Conservation (phyloP, 2,113 vertebrate genomes). For the Bufo gargarizans region DNA sequence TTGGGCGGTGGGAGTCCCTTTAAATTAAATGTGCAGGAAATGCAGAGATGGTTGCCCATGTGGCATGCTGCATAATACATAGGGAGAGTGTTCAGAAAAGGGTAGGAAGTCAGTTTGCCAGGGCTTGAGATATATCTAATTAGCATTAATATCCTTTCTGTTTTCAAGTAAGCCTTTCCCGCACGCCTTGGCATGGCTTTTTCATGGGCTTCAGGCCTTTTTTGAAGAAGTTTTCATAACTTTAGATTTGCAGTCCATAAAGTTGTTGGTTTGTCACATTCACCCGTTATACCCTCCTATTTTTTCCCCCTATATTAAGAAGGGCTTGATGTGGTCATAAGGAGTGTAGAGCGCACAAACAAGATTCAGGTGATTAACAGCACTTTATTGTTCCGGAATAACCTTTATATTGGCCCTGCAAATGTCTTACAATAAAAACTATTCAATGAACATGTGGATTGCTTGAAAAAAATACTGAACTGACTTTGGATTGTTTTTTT, state of each 20-base stretch:
- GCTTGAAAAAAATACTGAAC: not conserved
- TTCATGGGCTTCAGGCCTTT: conserved; percentile 62
- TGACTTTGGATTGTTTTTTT: not conserved
- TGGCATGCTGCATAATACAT: conserved; percentile 77
- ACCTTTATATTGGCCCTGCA: conserved; percentile 86
- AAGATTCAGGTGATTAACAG: conserved; percentile 88
- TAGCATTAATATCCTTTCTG: conserved; percentile 68
- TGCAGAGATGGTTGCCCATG: conserved; percentile 65
- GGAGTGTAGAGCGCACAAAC: conserved; percentile 74
- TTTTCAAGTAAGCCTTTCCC: conserved; percentile 69
- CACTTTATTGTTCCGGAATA: conserved; percentile 93
- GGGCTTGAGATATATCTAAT: conserved; percentile 63
- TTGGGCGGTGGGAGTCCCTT: not conserved
- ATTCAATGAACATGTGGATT: conserved; percentile 38
- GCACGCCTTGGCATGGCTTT: conserved; percentile 74
- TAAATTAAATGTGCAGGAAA: conserved; percentile 1
- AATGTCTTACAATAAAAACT: conserved; percentile 89
- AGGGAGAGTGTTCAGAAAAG: conserved; percentile 67
- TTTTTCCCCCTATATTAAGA: conserved; percentile 71
- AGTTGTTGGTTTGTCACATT: conserved; percentile 74
- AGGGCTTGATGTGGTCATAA: conserved; percentile 87
- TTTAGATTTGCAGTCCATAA: conserved; percentile 70
- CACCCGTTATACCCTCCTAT: not conserved
- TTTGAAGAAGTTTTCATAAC: conserved; percentile 62
- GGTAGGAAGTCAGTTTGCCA: conserved; percentile 66